Percentiles rank a stretch among this genome's conserved stretches.
phyloP scores from a whole-genome alignment of 2,888 invertebrate genomes.

The Fragum whitleyi region DNA sequence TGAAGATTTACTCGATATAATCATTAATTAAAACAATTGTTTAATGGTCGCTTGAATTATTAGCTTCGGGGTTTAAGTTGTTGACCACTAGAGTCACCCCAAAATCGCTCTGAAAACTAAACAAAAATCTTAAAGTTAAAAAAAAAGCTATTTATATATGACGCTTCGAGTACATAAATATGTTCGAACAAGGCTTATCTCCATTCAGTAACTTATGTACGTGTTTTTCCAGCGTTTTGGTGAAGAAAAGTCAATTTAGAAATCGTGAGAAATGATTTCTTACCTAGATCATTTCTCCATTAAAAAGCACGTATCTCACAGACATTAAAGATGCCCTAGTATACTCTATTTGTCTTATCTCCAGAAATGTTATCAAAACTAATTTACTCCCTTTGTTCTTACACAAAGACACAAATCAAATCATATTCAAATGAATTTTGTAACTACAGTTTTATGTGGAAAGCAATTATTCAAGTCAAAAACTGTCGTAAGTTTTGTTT shows the following conservation, averaged over 20 bases:
- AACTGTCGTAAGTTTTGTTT: too few relatives aligned
- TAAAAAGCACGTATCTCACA: conserved; percentile 13
- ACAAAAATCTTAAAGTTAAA: too few relatives aligned
- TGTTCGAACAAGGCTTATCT: conserved; percentile 13
- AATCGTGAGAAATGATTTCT: conserved; percentile 20
- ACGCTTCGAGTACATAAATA: background rate
- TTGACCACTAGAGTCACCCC: too few relatives aligned
- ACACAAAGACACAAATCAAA: background rate
- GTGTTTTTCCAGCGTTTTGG: conserved; percentile 28
- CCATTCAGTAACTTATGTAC: conserved; percentile 12
- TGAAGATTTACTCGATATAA: too few relatives aligned
- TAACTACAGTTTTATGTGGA: too few relatives aligned
- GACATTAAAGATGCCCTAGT: background rate
- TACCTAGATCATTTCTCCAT: conserved; percentile 13
- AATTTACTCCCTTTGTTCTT: conserved; percentile 7
- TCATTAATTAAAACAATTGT: too few relatives aligned
- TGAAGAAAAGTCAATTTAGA: conserved; percentile 24
- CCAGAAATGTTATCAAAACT: conserved; percentile 7
- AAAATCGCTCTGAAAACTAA: too few relatives aligned
- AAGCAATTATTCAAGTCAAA: too few relatives aligned
- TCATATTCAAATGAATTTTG: too few relatives aligned
- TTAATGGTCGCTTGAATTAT: too few relatives aligned
- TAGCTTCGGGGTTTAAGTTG: too few relatives aligned
- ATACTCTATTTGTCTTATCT: conserved; percentile 27
- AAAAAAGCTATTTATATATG: background rate